Conservation (phyloP, 1,140 invertebrate genomes). For the Bicyclus anynana region DNA sequence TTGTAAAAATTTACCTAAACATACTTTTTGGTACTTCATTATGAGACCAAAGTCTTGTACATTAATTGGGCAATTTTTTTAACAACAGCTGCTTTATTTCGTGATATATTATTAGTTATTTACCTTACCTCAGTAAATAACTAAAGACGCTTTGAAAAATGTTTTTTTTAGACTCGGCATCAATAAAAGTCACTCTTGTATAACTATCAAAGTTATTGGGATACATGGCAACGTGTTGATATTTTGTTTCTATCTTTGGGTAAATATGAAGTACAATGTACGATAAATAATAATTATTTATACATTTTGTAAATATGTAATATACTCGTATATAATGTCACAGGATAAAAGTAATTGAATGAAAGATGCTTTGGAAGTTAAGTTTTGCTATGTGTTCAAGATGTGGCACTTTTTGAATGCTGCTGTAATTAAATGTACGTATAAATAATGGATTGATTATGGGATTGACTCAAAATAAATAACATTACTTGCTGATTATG, state of each 20-base stretch:
- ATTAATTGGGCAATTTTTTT: too few relatives aligned
- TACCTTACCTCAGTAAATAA: too few relatives aligned
- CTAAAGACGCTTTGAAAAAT: too few relatives aligned
- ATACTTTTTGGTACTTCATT: too few relatives aligned
- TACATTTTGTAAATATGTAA: conserved; percentile 20
- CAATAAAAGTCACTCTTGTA: too few relatives aligned
- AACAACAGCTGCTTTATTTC: too few relatives aligned
- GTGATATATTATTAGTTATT: too few relatives aligned
- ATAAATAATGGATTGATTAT: neutral
- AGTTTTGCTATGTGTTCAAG: conserved; percentile 28
- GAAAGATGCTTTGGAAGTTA: conserved; percentile 17
- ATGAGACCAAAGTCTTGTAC: too few relatives aligned
- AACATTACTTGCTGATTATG: neutral
- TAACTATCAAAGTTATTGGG: too few relatives aligned
- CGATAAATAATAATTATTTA: conserved; percentile 8
- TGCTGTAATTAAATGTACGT: conserved; percentile 4
- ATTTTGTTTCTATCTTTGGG: conserved; percentile 12
- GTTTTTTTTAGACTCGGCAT: too few relatives aligned
- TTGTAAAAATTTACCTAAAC: too few relatives aligned
- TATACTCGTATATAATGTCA: conserved; percentile 19
- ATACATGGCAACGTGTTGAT: neutral
- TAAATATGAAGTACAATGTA: conserved; percentile 19
- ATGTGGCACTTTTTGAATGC: conserved; percentile 17
- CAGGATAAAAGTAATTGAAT: conserved; percentile 2
- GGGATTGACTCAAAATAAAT: conserved; percentile 13